A percentile compares a stretch with the other conserved stretches of the same genome.
These are phyloP conservation scores for Spodoptera picta DNA, from an alignment of 2,888 invertebrate species.

Conservation along the genomic window DNA sequence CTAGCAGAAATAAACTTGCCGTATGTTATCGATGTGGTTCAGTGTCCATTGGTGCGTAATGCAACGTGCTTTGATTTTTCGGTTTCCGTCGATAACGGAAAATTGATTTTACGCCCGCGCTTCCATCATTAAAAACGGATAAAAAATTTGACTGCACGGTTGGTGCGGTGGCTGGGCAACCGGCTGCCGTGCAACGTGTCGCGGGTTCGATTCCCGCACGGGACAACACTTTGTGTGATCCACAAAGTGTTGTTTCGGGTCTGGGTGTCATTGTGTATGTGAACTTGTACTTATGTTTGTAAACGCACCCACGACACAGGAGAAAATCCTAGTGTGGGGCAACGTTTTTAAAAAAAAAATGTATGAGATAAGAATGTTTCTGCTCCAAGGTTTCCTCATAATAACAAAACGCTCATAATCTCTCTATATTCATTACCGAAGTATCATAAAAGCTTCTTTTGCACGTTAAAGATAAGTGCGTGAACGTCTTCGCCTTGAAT, in stretches of 20 bases:
- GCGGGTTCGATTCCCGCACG: no score
- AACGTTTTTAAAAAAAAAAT: no score
- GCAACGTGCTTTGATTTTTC: slow-evolving; percentile 59
- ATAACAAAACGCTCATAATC: slow-evolving; percentile 10
- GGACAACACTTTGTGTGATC: no score
- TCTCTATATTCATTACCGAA: slow-evolving; percentile 17
- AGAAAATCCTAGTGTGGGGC: no score
- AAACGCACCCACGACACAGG: no score
- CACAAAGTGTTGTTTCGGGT: no score
- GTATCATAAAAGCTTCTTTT: slow-evolving; percentile 26
- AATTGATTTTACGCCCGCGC: slow-evolving; percentile 48
- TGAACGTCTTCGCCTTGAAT: slow-evolving; percentile 38
- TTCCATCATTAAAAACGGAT: slow-evolving; percentile 37
- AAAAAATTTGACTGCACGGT: no score
- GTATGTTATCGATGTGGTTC: slow-evolving; percentile 68
- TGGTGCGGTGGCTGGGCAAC: no score
- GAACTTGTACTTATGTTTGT: no score
- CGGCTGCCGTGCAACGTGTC: no score
- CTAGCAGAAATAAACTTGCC: slow-evolving; percentile 77
- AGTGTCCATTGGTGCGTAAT: slow-evolving; percentile 58
- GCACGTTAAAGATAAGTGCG: slow-evolving; percentile 41
- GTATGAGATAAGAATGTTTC: slow-evolving; percentile 8
- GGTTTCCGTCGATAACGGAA: slow-evolving; percentile 44
- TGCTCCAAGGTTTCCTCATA: slow-evolving; percentile 3
- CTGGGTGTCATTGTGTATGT: no score